A percentile compares a stretch with the other conserved stretches of the same genome.
phyloP scores from a whole-genome alignment of 2,888 invertebrate genomes.

The Caenorhabditis sp. region DNA sequence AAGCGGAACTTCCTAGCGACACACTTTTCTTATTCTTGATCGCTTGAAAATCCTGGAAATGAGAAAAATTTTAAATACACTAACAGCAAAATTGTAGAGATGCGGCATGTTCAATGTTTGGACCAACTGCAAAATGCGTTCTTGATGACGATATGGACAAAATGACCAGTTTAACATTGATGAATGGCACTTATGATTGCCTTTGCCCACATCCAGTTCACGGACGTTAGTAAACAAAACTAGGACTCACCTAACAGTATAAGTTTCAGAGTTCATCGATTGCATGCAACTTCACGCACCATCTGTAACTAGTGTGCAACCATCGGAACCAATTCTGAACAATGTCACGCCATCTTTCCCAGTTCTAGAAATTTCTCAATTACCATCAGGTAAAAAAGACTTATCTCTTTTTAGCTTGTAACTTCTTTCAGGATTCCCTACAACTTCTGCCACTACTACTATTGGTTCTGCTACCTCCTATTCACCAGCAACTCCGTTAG shows the following conservation, averaged over 20 bases:
- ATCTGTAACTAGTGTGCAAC: constrained; percentile 51
- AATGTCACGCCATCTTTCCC: constrained; percentile 64
- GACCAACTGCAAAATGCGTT: constrained; percentile 75
- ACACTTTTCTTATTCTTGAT: constrained; percentile 36
- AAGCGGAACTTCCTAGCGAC: constrained; percentile 14
- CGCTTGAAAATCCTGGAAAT: too few species aligned
- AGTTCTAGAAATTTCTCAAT: constrained; percentile 51
- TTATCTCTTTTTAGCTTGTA: too few species aligned
- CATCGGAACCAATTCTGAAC: constrained; percentile 35
- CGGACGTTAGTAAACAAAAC: constrained; percentile 63
- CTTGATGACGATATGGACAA: constrained; percentile 72
- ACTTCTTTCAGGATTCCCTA: too few species aligned
- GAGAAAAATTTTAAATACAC: too few species aligned
- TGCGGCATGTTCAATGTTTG: constrained; percentile 76
- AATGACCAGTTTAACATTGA: constrained; percentile 56
- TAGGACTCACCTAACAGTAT: neutral
- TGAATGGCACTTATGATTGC: constrained; percentile 73
- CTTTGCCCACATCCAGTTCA: constrained; percentile 71
- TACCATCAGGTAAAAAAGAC: constrained; percentile 46
- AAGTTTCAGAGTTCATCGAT: constrained; percentile 68
- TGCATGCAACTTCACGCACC: constrained; percentile 72
- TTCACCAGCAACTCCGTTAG: constrained; percentile 6
- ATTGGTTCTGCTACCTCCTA: constrained; percentile 8
- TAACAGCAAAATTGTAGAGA: constrained; percentile 68
- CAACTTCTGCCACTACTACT: constrained; percentile 8